Conservation (phyloP, 2,888 invertebrate genomes). For the Peribatodes rhomboidaria region DNA sequence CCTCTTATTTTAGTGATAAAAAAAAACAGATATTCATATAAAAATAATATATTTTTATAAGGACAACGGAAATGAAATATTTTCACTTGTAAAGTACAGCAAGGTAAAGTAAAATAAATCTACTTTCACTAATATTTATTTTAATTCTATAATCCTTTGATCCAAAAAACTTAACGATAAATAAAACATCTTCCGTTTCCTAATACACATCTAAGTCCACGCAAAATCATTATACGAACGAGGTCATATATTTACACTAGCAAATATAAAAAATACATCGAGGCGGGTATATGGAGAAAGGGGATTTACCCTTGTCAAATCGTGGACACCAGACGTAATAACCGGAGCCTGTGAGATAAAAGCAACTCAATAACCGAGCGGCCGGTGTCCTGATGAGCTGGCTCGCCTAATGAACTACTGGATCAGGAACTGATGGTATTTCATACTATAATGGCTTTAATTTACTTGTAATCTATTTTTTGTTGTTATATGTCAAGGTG, state of each 20-base stretch:
- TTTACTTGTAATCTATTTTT: not conserved
- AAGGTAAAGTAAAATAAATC: too few species aligned
- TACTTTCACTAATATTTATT: too few species aligned
- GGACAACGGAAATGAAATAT: too few species aligned
- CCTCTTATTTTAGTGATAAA: too few species aligned
- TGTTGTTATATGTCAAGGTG: too few species aligned
- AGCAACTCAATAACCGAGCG: slow-evolving; percentile 62
- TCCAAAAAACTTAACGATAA: not conserved
- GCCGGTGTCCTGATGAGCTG: slow-evolving; percentile 47
- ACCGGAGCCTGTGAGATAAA: slow-evolving; percentile 67
- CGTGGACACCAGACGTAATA: slow-evolving; percentile 73
- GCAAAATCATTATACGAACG: slow-evolving; percentile 11
- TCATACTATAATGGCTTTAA: not conserved
- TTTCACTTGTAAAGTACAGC: too few species aligned
- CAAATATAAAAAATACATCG: slow-evolving; percentile 38
- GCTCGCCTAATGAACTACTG: slow-evolving; percentile 27
- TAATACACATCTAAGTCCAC: slow-evolving; percentile 10
- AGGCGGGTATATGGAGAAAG: slow-evolving; percentile 75
- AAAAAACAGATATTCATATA: too few species aligned
- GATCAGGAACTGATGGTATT: slow-evolving; percentile 1
- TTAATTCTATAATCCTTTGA: not conserved
- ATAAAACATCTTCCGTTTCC: not conserved
- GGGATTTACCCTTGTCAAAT: slow-evolving; percentile 83
- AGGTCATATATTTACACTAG: slow-evolving; percentile 27
- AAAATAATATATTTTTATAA: too few species aligned